Base-by-base conservation (phyloP, 2,888 invertebrate genomes). In the Heliothis peltigera region DNA sequence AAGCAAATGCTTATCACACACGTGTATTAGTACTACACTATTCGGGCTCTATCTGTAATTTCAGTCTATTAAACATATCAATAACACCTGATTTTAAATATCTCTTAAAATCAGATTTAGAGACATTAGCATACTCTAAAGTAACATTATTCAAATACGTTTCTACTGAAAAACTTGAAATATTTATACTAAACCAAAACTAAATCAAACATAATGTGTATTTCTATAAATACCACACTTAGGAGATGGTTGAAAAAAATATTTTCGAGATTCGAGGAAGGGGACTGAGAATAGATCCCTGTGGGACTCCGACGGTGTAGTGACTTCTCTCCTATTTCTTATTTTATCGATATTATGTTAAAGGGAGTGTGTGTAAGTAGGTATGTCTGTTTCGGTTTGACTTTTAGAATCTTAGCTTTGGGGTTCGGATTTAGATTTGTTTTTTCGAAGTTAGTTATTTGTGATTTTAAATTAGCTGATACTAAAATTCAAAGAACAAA, bases 211-310 rank as follows among this genome's bases (percentile, higher is more conserved):
- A 85, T 65, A 79, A 84, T 84, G 85, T 87, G 89, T 87, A 89
- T 89, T 91, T 94, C 94, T 93, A 93, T 89, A 93, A 93, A 94
- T 94, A 94, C 90, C 84, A 87, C 92, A 90, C 91, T 92, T 91
- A 89, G 87, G 87, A 89, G 86, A 76, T 70, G 85, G 77, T 83
- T 81, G 86, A 88, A 89, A 88, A 67, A 88, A 82, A 87, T 88
- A 87, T 87, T 88, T 87, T 86, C 80, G 84, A 88, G 88, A 88
- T 87, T 84, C 80, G 59, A 73, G 80, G 85, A 85, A 90, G 92
- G 92, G 93, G 89, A 87, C 92, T 91, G 82, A 91, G 91, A 94
- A 94, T 94, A 94, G 92, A 89, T 94, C 94, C 94, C 94, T 87
- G 88, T 83, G 94, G 93, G 93, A 95, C 93, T 91, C 89, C 70